Conservation (phyloP, 2,113 vertebrate genomes). For the Smithornis capensis region DNA sequence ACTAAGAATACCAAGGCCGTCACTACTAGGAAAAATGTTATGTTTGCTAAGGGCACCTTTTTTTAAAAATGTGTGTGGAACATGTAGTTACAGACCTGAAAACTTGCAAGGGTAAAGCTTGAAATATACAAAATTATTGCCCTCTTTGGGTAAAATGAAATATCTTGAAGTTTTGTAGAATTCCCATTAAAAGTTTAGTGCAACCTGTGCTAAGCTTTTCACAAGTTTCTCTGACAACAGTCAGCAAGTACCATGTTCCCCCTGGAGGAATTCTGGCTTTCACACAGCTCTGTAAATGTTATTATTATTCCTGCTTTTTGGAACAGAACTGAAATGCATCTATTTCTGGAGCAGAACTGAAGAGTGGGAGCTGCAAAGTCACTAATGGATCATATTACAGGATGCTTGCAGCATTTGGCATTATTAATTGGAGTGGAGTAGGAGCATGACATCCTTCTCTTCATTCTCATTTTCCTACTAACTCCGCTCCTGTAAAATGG, state of each 20-base stretch:
- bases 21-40: constrained; percentile 2
- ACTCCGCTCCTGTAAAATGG: neutral
- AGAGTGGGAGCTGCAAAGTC: neutral
- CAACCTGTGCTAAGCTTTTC: neutral
- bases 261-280: neutral
- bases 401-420: neutral
- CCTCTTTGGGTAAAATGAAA: neutral
- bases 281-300: neutral
- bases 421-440: neutral
- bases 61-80: neutral
- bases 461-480: constrained; percentile 9
- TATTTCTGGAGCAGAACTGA: constrained; percentile 4
- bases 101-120: neutral
- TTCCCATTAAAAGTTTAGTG: neutral
- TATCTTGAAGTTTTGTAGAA: neutral
- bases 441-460: constrained; percentile 3
- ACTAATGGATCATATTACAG: constrained; percentile 16
- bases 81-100: neutral
- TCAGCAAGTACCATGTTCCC: neutral
- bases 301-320: neutral
- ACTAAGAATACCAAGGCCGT: neutral
- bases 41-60: neutral
- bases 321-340: neutral
- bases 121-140: neutral
- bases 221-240: neutral